phyloP scores from a whole-genome alignment of 2,113 vertebrate genomes.

The Ailuropoda melanoleuca region DNA sequence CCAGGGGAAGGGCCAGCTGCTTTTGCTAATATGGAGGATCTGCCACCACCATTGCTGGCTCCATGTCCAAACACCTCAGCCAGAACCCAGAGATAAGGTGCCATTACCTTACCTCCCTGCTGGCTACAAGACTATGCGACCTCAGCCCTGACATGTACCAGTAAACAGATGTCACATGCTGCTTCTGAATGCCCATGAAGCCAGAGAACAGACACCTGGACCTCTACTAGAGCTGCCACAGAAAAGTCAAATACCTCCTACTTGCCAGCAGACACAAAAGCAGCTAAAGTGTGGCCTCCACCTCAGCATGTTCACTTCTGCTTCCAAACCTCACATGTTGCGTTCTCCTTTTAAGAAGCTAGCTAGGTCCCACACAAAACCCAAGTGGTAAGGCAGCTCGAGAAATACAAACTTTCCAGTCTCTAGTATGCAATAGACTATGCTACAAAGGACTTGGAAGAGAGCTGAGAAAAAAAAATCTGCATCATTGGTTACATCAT shows the following conservation, averaged over 20 bases:
- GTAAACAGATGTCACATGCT: not conserved
- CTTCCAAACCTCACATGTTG: not conserved
- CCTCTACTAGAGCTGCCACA: not conserved
- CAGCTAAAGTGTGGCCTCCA: not conserved
- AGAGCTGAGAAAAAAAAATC: not conserved
- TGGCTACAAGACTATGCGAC: not conserved
- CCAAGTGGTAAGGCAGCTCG: not conserved
- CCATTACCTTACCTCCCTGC: not conserved
- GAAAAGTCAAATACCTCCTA: not conserved
- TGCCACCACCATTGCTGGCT: not conserved
- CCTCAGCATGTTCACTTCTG: not conserved
- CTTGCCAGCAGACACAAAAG: not conserved
- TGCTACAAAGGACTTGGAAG: not conserved
- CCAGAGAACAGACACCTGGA: not conserved
- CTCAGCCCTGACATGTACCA: not conserved
- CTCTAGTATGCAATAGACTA: not conserved
- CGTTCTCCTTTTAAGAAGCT: not conserved
- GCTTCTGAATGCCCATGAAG: not conserved
- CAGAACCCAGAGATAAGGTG: not conserved
- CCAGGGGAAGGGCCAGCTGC: not conserved
- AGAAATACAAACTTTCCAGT: not conserved
- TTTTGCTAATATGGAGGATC: not conserved
- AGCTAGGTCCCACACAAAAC: not conserved
- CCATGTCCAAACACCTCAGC: not conserved
- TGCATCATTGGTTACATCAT: not conserved